phyloP scores from a whole-genome alignment of 1,140 invertebrate genomes.

The Acromyrmex echinatior region DNA sequence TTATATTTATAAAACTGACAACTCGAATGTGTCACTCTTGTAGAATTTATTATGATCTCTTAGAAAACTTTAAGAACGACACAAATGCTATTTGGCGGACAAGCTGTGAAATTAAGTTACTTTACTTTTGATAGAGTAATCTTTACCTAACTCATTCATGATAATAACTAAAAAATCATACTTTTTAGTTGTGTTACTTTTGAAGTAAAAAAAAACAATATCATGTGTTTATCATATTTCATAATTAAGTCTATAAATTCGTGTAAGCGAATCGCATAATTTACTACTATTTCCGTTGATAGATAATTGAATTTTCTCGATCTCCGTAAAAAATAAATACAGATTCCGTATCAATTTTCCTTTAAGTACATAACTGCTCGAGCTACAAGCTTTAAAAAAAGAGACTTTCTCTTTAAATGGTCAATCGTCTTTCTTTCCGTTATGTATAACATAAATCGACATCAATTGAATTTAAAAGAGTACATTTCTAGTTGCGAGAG shows the following conservation, averaged over 20 bases:
- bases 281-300: not conserved
- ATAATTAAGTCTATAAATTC: conserved; percentile 7
- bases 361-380: conserved; percentile 19
- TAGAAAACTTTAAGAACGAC: too few relatives aligned
- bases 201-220: too few relatives aligned
- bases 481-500: not conserved
- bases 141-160: too few relatives aligned
- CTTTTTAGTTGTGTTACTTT: too few relatives aligned
- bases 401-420: not conserved
- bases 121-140: too few relatives aligned
- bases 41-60: too few relatives aligned
- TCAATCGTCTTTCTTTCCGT: not conserved
- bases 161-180: too few relatives aligned
- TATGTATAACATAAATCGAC: not conserved
- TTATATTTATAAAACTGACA: too few relatives aligned
- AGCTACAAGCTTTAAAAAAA: conserved; percentile 12
- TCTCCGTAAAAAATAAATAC: not conserved
- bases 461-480: not conserved
- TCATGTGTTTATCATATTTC: not conserved
- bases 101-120: too few relatives aligned
- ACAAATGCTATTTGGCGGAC: too few relatives aligned
- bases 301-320: not conserved
- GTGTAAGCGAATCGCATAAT: not conserved
- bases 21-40: too few relatives aligned
- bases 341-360: conserved; percentile 26